Conservation (phyloP, 2,113 vertebrate species). For the Elaphurus davidianus region DNA sequence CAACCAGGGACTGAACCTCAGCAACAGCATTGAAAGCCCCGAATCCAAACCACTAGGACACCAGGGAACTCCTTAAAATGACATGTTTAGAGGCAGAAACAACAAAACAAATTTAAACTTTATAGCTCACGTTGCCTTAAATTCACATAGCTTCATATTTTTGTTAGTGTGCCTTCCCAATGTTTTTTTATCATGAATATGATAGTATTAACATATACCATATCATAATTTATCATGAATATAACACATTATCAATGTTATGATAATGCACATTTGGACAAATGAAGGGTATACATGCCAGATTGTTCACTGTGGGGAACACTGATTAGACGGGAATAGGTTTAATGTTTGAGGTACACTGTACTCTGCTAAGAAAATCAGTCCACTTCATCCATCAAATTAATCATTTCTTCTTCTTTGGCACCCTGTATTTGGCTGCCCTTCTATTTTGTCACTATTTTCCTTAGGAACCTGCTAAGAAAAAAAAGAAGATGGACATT, state of each 20-base stretch:
- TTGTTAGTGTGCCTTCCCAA: background rate
- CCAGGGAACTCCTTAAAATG: background rate
- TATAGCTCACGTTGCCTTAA: background rate
- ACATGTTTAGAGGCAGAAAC: background rate
- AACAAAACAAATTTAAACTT: slow-evolving; percentile 25
- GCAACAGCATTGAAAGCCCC: background rate
- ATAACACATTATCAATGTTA: background rate
- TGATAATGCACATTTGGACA: background rate
- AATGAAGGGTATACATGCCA: background rate
- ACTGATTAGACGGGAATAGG: background rate
- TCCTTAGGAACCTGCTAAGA: background rate
- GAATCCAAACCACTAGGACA: background rate
- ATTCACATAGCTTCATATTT: background rate
- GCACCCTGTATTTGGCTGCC: background rate
- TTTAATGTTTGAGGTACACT: background rate
- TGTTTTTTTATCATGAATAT: background rate
- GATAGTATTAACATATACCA: background rate
- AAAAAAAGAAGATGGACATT: background rate
- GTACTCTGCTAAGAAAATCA: background rate
- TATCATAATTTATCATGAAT: background rate
- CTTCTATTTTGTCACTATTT: background rate
- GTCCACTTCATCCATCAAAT: background rate
- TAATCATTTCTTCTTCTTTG: background rate
- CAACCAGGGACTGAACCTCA: background rate
- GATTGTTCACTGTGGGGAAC: background rate